Evolutionary conservation across 2,113 vertebrate genomes (phyloP).

Genomic region (Pelodiscus sinensis): DNA sequence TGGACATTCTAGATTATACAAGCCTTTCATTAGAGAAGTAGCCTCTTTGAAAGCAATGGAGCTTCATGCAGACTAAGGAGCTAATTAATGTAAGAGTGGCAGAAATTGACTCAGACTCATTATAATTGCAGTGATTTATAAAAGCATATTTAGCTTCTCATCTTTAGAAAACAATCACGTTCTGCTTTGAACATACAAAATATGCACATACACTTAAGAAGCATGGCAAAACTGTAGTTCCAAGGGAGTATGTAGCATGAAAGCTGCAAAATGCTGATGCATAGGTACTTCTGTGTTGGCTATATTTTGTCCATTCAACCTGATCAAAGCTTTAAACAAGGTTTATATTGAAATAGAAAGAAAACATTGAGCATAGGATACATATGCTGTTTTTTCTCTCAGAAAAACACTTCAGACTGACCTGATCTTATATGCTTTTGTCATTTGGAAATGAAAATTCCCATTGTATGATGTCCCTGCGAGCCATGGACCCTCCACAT

Average conservation of each 20-base stretch:
- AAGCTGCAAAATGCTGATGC: background rate
- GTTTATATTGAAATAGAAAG: background rate
- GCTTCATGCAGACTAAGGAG: background rate
- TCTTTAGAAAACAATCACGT: background rate
- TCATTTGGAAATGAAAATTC: slow-evolving; percentile 9
- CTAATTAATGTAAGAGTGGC: background rate
- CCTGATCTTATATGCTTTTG: background rate
- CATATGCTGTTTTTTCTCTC: background rate
- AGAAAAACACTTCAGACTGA: background rate
- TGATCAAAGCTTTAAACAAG: slow-evolving; percentile 5
- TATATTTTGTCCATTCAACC: background rate
- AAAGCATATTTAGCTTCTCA: background rate
- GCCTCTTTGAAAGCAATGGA: background rate
- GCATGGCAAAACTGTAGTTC: background rate
- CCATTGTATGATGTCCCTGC: background rate
- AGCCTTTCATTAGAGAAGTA: background rate
- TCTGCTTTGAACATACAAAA: background rate
- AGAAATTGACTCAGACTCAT: background rate
- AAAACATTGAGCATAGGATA: background rate
- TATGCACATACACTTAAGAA: background rate
- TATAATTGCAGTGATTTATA: background rate
- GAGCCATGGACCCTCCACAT: background rate
- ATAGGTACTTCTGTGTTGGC: background rate
- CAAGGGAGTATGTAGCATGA: background rate
- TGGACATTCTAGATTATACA: background rate